Percentiles rank a stretch among this genome's conserved stretches.
Conservation (phyloP, 2,888 invertebrate species). For the Brenthis hecate region DNA sequence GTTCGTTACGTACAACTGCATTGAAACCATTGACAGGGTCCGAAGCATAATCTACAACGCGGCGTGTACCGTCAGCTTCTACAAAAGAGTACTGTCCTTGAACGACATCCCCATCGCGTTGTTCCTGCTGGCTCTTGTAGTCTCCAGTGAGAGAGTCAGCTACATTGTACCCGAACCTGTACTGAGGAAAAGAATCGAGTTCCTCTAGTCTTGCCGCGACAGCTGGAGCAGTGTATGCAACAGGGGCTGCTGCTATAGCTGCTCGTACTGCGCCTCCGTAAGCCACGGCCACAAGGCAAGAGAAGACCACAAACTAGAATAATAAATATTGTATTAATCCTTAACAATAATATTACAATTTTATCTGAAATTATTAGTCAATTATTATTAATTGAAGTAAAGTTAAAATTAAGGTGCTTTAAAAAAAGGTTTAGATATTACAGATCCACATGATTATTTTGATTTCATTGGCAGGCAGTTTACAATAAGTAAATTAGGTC, state of each 20-base stretch:
- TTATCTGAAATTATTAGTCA: no score
- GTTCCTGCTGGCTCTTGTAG: conserved; percentile 75
- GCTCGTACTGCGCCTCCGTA: conserved; percentile 65
- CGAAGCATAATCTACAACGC: conserved; percentile 69
- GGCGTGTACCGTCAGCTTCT: conserved; percentile 70
- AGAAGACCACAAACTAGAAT: conserved; percentile 71
- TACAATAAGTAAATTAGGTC: no score
- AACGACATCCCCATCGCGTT: conserved; percentile 80
- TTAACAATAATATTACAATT: no score
- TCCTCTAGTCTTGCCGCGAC: conserved; percentile 66
- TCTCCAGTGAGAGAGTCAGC: conserved; percentile 74
- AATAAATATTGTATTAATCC: conserved; percentile 40
- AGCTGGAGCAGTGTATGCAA: conserved; percentile 50
- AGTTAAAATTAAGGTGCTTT: no score
- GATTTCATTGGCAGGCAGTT: no score
- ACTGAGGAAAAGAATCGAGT: conserved; percentile 82
- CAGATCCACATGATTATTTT: no score
- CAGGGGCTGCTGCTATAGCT: conserved; percentile 56
- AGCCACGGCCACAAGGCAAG: conserved; percentile 64
- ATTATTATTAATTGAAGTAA: no score
- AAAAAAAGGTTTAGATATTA: no score
- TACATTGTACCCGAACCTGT: conserved; percentile 74
- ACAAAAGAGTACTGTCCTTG: conserved; percentile 71
- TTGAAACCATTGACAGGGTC: conserved; percentile 72
- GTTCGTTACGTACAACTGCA: conserved; percentile 71